Evolutionary conservation across 2,797 vertebrate species (phyloP).

Genomic region (Oryzias sinensis): DNA sequence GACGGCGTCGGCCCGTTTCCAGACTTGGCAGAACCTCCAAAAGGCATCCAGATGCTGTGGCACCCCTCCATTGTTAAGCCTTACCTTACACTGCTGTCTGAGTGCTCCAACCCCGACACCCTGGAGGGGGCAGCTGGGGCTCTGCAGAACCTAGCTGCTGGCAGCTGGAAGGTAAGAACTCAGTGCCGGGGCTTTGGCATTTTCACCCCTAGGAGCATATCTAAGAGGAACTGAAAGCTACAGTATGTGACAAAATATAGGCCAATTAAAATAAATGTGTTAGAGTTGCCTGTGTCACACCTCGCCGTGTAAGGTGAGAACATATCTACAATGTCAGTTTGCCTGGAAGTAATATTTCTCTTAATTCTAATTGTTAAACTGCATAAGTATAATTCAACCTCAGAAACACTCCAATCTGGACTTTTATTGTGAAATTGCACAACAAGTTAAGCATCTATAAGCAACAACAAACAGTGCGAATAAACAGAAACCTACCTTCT

Average conservation of each 20-base stretch:
- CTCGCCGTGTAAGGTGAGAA: too few species aligned
- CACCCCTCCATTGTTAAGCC: conserved; percentile 99
- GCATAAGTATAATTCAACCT: too few species aligned
- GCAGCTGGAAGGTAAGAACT: conserved; percentile 93
- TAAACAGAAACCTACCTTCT: neutral
- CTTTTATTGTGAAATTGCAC: too few species aligned
- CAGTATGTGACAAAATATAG: conserved; percentile 11
- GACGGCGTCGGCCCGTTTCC: conserved; percentile 96
- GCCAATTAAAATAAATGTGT: conserved; percentile 2
- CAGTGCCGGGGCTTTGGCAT: conserved; percentile 1
- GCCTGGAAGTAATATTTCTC: too few species aligned
- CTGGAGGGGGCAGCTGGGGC: conserved; percentile 97
- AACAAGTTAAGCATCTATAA: too few species aligned
- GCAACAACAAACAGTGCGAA: too few species aligned
- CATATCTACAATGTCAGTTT: too few species aligned
- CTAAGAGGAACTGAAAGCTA: conserved; percentile 9
- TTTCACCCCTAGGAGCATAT: conserved; percentile 32
- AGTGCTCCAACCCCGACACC: conserved; percentile 98
- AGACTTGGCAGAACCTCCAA: conserved; percentile 93
- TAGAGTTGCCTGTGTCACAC: neutral
- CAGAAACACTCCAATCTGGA: too few species aligned
- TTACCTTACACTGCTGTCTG: conserved; percentile 99
- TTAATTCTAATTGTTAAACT: too few species aligned
- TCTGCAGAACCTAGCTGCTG: conserved; percentile 96
- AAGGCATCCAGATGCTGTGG: conserved; percentile 99